Base-by-base conservation (phyloP, 2,113 vertebrate species). In the Origma solitaria region DNA sequence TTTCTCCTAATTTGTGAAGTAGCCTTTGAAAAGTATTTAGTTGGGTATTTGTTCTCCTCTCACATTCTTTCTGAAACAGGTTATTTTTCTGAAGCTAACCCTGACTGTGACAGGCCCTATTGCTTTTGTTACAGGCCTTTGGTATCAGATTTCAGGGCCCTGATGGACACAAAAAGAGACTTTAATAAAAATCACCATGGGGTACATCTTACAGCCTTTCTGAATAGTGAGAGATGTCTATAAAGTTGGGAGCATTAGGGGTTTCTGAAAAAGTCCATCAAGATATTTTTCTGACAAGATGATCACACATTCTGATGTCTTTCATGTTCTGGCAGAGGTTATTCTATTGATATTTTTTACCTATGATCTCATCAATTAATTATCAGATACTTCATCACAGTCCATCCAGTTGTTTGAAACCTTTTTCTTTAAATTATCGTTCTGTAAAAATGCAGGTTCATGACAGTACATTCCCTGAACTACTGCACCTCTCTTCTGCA, bases 241-340 rank as follows among this genome's bases (percentile, higher is more conserved):
- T 31, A 82, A 80, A 73, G 11, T 50, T 65, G 69, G 21, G 15
- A 82, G 12, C 28, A 87, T 66, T 61, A 77, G 6, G 6, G 13
- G 9, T 80, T 97, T 91, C 64, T 82, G 78, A 68, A 68, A 94
- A 91, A 90, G 86, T 44, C 70, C 18, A 68, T 94, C 80, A 92
- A 18, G 47, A 65, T 38, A 7, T 66, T 82, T 70, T 81, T 84
- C 45, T 71, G 75, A 75, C 50, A 83, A 81, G 53, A 44, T 49
- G 71, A 96, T 96, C 85, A 85, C 23, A 82, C 69, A 85, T 93
- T 94, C 92, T 92, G 31, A 68, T 94, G 51, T 7, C 22, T 70
- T 88, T 95, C 56, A 54, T 42, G 45, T 88, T 90, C 35, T 81
- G 12, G 9, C 2, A 61, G 51, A 88, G 51, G 37, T 70, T 92